Evolutionary conservation across 2,888 invertebrate genomes (phyloP).

Genomic region (Itoplectis maculator): DNA sequence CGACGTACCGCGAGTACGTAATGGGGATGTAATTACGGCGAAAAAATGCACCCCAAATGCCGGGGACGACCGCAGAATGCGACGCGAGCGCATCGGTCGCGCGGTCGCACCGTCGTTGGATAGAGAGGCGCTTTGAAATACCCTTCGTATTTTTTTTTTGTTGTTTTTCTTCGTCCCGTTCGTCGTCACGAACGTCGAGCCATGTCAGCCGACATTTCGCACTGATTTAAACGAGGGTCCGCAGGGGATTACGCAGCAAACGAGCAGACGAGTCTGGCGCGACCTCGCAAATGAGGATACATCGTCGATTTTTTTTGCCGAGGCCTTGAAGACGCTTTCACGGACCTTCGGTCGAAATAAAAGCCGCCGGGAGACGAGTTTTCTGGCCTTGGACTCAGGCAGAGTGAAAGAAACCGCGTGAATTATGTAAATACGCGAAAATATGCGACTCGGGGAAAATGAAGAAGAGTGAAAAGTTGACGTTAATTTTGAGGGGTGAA

Average conservation of each 20-base stretch:
- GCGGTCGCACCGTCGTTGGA: constrained; percentile 19
- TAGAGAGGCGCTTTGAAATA: constrained; percentile 36
- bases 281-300: constrained; percentile 42
- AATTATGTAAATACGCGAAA: constrained; percentile 28
- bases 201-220: neutral
- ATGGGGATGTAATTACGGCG: constrained; percentile 53
- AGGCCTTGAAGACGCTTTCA: neutral
- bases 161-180: neutral
- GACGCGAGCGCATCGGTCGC: constrained; percentile 5
- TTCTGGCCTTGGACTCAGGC: neutral
- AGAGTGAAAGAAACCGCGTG: neutral
- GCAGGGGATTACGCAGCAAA: constrained; percentile 12
- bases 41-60: constrained; percentile 6
- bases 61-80: neutral
- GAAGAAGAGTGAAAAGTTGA: constrained; percentile 2
- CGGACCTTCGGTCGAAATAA: neutral
- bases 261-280: constrained; percentile 27
- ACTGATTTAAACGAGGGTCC: constrained; percentile 2
- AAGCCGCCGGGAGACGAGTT: neutral
- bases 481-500: constrained; percentile 15
- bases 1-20: constrained; percentile 42
- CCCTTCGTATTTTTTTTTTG: neutral
- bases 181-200: constrained; percentile 21
- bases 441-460: constrained; percentile 9
- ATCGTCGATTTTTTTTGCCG: constrained; percentile 37